A percentile compares a stretch with the other conserved stretches of the same genome.
These are phyloP conservation scores for Parauchenoglanis ngamensis DNA, from an alignment of 2,797 vertebrate genomes.

Conservation along the genomic window DNA sequence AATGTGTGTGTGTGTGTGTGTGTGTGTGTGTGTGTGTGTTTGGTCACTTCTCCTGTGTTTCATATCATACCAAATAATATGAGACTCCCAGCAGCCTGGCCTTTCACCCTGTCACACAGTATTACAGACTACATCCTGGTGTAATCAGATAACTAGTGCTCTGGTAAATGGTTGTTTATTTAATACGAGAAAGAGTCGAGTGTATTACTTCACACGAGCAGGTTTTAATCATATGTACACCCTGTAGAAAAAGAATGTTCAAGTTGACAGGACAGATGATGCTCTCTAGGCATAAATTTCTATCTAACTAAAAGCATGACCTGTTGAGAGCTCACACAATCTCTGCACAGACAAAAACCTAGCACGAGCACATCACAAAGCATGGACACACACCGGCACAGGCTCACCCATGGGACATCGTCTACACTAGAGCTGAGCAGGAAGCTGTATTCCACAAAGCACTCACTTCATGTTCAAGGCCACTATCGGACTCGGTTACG, in stretches of 20 bases:
- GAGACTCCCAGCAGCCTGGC: not conserved
- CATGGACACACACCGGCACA: slow-evolving; percentile 40
- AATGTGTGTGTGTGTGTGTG: slow-evolving; percentile 16
- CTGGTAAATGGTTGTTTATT: slow-evolving; percentile 7
- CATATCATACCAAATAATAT: not conserved
- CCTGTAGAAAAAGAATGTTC: not conserved
- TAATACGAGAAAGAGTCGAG: slow-evolving; percentile 1
- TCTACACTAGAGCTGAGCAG: slow-evolving; percentile 40
- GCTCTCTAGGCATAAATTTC: not conserved
- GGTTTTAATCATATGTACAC: not conserved
- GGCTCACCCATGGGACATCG: slow-evolving; percentile 36
- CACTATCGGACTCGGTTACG: slow-evolving; percentile 66
- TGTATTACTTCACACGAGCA: not conserved
- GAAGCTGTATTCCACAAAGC: slow-evolving; percentile 35
- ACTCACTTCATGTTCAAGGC: slow-evolving; percentile 65
- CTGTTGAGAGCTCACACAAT: slow-evolving; percentile 33
- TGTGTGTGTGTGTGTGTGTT: slow-evolving; percentile 22
- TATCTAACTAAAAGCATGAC: slow-evolving; percentile 2
- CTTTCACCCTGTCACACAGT: not conserved
- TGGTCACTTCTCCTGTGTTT: slow-evolving; percentile 4
- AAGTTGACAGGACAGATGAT: not conserved
- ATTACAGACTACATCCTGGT: not conserved
- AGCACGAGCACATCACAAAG: slow-evolving; percentile 44
- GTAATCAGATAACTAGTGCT: not conserved
- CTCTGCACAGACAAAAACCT: slow-evolving; percentile 25